Conservation (phyloP, 2,888 invertebrate genomes). For the Antheraea yamamai region DNA sequence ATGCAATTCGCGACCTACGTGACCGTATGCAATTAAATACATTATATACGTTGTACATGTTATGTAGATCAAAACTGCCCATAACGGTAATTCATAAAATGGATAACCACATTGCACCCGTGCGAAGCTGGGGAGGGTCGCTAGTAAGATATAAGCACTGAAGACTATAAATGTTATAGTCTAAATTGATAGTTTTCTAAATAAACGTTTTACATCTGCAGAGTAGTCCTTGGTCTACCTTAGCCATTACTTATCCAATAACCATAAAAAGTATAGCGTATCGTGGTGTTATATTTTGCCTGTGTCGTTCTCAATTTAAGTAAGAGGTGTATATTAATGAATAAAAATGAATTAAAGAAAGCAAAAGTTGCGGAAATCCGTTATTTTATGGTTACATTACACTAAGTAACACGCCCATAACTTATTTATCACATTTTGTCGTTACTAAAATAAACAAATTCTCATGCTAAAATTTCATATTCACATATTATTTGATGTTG, state of each 20-base stretch:
- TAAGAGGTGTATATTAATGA: neutral
- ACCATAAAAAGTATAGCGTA: neutral
- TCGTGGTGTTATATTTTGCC: neutral
- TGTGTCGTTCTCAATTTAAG: neutral
- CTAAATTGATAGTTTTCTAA: neutral
- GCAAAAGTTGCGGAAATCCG: slow-evolving; percentile 7
- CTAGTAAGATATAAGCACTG: neutral
- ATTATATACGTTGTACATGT: too few relatives aligned
- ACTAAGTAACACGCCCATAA: neutral
- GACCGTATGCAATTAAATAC: too few relatives aligned
- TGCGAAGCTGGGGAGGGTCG: too few relatives aligned
- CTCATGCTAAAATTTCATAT: neutral
- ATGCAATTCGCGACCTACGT: too few relatives aligned
- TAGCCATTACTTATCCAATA: neutral
- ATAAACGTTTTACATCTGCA: neutral
- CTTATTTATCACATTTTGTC: neutral
- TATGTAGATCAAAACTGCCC: too few relatives aligned
- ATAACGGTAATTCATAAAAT: too few relatives aligned
- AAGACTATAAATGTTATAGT: neutral
- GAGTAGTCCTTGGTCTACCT: neutral
- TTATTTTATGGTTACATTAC: neutral
- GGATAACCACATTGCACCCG: too few relatives aligned
- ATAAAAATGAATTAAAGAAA: neutral
- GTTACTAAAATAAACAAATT: neutral
- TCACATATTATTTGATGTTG: neutral